These are phyloP conservation scores for Pseudanteris insignis DNA, from an alignment of 2,888 invertebrate genomes.

Conservation along the genomic window DNA sequence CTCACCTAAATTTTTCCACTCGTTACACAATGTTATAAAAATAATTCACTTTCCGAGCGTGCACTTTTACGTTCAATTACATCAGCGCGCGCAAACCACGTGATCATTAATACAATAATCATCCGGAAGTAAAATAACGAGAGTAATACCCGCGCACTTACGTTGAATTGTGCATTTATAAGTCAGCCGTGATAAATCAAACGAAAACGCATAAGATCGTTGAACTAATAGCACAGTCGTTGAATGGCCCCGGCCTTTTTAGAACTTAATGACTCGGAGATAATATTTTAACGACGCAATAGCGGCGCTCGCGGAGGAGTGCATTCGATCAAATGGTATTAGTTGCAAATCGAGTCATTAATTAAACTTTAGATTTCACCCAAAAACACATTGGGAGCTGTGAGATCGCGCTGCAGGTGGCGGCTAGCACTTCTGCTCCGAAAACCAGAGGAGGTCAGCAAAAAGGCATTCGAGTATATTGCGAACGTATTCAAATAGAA, in stretches of 20 bases:
- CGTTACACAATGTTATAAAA: no score
- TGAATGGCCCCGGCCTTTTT: slow-evolving; percentile 11
- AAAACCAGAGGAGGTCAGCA: slow-evolving; percentile 41
- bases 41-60: no score
- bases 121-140: no score
- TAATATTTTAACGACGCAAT: slow-evolving; percentile 40
- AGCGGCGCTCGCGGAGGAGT: slow-evolving; percentile 27
- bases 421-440: slow-evolving; percentile 34
- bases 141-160: no score
- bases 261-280: slow-evolving; percentile 14
- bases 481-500: slow-evolving; percentile 52
- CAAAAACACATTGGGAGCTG: slow-evolving; percentile 26
- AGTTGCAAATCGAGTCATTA: slow-evolving; percentile 34
- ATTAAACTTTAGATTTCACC: slow-evolving; percentile 30
- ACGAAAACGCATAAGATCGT: slow-evolving; percentile 16
- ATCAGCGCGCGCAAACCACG: no score
- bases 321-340: slow-evolving; percentile 30
- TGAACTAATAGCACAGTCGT: slow-evolving; percentile 17
- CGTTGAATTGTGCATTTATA: no score
- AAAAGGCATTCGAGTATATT: slow-evolving; percentile 46
- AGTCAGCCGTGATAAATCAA: slow-evolving; percentile 15
- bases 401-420: slow-evolving; percentile 29
- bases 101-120: no score
- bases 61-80: no score
- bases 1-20: no score